Conservation (phyloP, 2,888 invertebrate species). For the Drosophila longiperda region DNA sequence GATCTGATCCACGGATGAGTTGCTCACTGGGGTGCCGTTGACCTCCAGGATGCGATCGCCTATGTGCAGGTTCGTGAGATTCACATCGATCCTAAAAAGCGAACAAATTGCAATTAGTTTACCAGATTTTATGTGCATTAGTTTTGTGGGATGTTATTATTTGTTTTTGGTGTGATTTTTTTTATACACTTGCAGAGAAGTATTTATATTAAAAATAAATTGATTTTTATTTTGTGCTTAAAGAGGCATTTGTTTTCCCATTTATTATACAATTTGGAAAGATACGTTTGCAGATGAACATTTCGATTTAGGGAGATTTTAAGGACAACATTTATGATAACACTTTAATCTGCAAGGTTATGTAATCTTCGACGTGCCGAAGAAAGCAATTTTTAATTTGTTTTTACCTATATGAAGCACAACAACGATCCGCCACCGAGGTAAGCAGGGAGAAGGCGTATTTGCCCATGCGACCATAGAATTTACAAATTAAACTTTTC, state of each 20-base stretch:
- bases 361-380: constrained; percentile 2
- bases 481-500: constrained; percentile 86
- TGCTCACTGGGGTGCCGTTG: constrained; percentile 94
- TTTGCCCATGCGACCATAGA: constrained; percentile 89
- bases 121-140: neutral
- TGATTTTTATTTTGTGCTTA: neutral
- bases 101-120: neutral
- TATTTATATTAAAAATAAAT: neutral
- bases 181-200: constrained; percentile 2
- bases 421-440: constrained; percentile 90
- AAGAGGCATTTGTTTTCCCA: neutral
- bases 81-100: constrained; percentile 90
- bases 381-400: neutral
- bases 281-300: neutral
- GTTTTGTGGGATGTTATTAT: neutral
- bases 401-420: constrained; percentile 89
- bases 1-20: constrained; percentile 91
- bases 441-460: constrained; percentile 90
- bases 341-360: neutral
- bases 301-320: neutral
- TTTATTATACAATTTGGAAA: neutral
- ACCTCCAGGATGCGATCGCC: constrained; percentile 97
- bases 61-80: constrained; percentile 93
- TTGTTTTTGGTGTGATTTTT: neutral
- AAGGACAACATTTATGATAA: neutral